phyloP scores from a whole-genome alignment of 1,140 invertebrate species.

The Condylostylus longicornis region DNA sequence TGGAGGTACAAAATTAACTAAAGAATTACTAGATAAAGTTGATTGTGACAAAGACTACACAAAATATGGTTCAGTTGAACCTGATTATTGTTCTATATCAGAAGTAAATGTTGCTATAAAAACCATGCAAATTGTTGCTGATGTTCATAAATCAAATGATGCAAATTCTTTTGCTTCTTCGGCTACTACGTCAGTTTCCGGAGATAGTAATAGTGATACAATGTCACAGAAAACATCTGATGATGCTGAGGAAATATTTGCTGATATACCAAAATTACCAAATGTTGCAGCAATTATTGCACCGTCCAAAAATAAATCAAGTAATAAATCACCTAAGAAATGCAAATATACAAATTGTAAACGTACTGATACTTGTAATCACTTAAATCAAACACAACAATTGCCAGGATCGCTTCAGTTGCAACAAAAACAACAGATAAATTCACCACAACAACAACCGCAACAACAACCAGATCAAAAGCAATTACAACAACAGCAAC shows the following conservation, averaged over 20 bases:
- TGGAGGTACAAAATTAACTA: conserved; percentile 9
- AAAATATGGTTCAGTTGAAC: conserved; percentile 33
- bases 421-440: conserved; percentile 5
- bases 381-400: conserved; percentile 18
- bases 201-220: conserved; percentile 12
- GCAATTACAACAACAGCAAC: background rate
- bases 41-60: no score
- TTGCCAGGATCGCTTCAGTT: no score
- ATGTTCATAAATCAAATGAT: conserved; percentile 19
- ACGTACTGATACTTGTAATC: no score
- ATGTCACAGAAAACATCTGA: conserved; percentile 24
- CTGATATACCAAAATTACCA: conserved; percentile 38
- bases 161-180: conserved; percentile 9
- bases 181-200: conserved; percentile 1
- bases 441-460: background rate
- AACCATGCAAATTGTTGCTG: conserved; percentile 23
- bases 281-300: conserved; percentile 39
- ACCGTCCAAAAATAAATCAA: conserved; percentile 19
- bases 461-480: conserved; percentile 2
- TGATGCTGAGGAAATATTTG: conserved; percentile 30
- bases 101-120: conserved; percentile 30
- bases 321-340: no score
- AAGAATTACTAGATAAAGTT: background rate
- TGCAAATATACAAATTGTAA: no score
- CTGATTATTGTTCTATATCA: conserved; percentile 39